Conservation (phyloP, 2,797 vertebrate genomes). For the Tapera naevia region DNA sequence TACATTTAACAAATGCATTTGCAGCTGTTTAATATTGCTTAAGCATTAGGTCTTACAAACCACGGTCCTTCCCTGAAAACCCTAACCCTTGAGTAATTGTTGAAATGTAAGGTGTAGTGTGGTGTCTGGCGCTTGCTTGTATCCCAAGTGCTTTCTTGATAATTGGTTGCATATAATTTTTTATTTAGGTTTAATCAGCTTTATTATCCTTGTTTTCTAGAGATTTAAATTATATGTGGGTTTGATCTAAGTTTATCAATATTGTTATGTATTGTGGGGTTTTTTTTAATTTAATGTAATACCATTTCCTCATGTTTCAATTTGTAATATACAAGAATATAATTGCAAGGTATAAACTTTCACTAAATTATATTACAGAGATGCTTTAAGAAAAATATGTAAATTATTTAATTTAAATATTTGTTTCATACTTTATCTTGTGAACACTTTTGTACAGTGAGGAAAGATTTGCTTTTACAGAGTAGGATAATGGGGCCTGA, state of each 20-base stretch:
- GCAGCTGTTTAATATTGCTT: neutral
- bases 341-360: slow-evolving; percentile 22
- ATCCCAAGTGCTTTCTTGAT: slow-evolving; percentile 2
- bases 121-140: neutral
- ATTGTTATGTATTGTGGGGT: neutral
- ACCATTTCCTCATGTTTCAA: slow-evolving; percentile 7
- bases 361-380: slow-evolving; percentile 39
- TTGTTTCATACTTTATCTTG: slow-evolving; percentile 22
- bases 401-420: slow-evolving; percentile 68
- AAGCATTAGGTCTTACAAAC: neutral
- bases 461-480: slow-evolving; percentile 2
- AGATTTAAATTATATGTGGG: slow-evolving; percentile 17
- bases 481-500: neutral
- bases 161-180: neutral
- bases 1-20: neutral
- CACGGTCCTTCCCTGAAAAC: neutral
- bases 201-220: slow-evolving; percentile 19
- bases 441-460: slow-evolving; percentile 35
- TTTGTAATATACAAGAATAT: slow-evolving; percentile 39
- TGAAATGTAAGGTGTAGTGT: neutral
- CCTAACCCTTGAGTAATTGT: neutral
- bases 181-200: slow-evolving; percentile 22
- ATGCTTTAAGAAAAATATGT: slow-evolving; percentile 44
- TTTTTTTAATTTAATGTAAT: slow-evolving; percentile 18
- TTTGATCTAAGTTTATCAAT: slow-evolving; percentile 24